Evolutionary conservation across 2,113 vertebrate genomes (phyloP).

Genomic region (Pelmatolapia mariae): DNA sequence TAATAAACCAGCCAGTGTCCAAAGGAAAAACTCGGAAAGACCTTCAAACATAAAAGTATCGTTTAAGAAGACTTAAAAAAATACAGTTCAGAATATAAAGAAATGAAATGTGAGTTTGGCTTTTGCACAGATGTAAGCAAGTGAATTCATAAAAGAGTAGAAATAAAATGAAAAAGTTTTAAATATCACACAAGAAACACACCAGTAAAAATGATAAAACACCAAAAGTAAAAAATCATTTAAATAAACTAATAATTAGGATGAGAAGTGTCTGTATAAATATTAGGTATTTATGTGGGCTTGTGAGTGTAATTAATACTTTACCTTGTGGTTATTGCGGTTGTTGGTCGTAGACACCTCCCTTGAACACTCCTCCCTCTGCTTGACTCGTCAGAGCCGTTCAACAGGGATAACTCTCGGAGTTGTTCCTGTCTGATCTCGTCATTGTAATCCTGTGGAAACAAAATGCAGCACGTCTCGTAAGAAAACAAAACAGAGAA

Average conservation of each 20-base stretch:
- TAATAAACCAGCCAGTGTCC: not conserved
- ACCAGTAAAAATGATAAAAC: not conserved
- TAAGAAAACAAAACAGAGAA: not conserved
- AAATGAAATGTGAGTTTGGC: not conserved
- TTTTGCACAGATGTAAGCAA: not conserved
- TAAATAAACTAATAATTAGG: not conserved
- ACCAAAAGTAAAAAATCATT: not conserved
- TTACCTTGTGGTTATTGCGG: conserved; percentile 81
- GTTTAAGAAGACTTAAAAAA: not conserved
- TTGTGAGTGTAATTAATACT: not conserved
- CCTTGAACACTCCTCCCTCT: conserved; percentile 81
- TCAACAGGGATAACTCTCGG: conserved; percentile 92
- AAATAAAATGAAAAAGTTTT: not conserved
- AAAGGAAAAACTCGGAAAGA: not conserved
- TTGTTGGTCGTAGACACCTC: conserved; percentile 78
- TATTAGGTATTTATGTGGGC: not conserved
- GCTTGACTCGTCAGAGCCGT: conserved; percentile 89
- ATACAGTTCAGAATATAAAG: not conserved
- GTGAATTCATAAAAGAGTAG: not conserved
- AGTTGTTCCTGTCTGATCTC: conserved; percentile 98
- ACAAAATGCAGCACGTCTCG: conserved; percentile 20
- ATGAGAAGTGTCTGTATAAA: not conserved
- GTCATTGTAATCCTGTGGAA: conserved; percentile 93
- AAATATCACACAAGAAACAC: not conserved
- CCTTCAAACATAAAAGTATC: not conserved